Conservation (phyloP, 1,140 invertebrate species). For the Glossosoma conforme region DNA sequence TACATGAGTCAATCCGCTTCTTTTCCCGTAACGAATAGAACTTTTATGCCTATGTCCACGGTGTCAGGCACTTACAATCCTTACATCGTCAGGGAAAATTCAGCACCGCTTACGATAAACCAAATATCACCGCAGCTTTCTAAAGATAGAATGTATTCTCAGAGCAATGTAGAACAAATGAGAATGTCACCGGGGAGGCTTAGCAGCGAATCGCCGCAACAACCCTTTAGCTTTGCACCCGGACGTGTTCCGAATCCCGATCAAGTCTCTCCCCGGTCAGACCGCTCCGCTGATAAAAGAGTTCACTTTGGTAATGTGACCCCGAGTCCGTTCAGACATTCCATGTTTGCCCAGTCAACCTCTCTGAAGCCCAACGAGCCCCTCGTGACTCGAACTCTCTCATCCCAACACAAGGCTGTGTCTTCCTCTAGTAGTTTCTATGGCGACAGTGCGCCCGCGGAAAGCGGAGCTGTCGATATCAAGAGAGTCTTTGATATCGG, state of each 20-base stretch:
- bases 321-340: conserved; percentile 20
- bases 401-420: not conserved
- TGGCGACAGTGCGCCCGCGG: conserved; percentile 4
- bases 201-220: too few relatives aligned
- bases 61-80: conserved; percentile 28
- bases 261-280: not conserved
- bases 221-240: too few relatives aligned
- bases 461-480: conserved; percentile 7
- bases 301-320: conserved; percentile 21
- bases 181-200: too few relatives aligned
- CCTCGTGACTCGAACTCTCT: conserved; percentile 8
- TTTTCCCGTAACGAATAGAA: conserved; percentile 12
- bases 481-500: conserved; percentile 19
- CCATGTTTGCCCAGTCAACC: conserved; percentile 16
- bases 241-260: too few relatives aligned
- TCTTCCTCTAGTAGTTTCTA: conserved; percentile 9
- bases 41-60: conserved; percentile 20
- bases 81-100: conserved; percentile 17
- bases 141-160: too few relatives aligned
- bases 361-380: conserved; percentile 20
- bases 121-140: not conserved
- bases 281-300: conserved; percentile 3
- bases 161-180: too few relatives aligned
- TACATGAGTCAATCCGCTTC: conserved; percentile 15
- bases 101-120: conserved; percentile 1